Percentiles rank a stretch among this genome's conserved stretches.
phyloP scores from a whole-genome alignment of 2,113 vertebrate species.

The Carettochelys insculpta region DNA sequence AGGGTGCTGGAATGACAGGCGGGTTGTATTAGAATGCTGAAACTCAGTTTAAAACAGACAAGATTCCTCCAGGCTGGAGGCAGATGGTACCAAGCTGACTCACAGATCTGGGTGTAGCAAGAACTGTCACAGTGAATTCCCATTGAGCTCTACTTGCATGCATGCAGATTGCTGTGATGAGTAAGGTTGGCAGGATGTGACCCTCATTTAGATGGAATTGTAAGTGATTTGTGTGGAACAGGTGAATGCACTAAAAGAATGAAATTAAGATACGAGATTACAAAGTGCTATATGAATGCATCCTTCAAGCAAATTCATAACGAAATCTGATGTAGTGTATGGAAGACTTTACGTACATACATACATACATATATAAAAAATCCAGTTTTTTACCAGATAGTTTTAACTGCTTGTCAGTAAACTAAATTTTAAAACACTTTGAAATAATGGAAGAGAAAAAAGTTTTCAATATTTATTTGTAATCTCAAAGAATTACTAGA shows the following conservation, averaged over 20 bases:
- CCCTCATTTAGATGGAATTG: neutral
- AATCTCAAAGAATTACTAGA: neutral
- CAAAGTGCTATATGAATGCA: neutral
- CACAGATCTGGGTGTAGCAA: neutral
- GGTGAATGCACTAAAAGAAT: neutral
- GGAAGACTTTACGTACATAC: neutral
- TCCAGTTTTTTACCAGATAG: neutral
- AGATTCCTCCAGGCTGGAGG: neutral
- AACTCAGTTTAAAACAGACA: neutral
- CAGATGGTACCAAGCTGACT: neutral
- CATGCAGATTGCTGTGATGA: neutral
- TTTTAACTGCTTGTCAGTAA: conserved; percentile 3
- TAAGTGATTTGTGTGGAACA: neutral
- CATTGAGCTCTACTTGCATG: rapidly evolving
- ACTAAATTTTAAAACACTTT: neutral
- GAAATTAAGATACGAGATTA: neutral
- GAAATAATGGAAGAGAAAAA: conserved; percentile 26
- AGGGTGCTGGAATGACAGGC: neutral
- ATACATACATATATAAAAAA: too few relatives aligned
- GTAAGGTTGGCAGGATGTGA: neutral
- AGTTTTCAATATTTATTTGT: conserved; percentile 23
- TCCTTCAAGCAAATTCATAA: neutral
- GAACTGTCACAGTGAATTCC: neutral
- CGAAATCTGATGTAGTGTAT: neutral
- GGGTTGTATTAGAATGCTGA: neutral